Percentiles rank a stretch among this genome's conserved stretches.
These are phyloP conservation scores for Laticauda colubrina DNA, from an alignment of 2,113 vertebrate species.

Conservation along the genomic window DNA sequence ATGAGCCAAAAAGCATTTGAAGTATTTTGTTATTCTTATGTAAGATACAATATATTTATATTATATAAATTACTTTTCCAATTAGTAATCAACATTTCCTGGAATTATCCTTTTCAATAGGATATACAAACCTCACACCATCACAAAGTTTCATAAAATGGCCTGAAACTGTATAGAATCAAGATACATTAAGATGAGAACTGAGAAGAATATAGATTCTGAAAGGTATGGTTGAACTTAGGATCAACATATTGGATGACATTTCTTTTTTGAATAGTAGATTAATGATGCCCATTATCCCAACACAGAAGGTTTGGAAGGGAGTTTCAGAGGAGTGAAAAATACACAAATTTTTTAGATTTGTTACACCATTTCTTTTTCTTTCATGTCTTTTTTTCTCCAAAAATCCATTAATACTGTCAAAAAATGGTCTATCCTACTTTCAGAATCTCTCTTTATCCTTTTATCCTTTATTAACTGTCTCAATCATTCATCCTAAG, in stretches of 20 bases:
- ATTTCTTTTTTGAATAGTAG: neutral
- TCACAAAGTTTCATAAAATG: neutral
- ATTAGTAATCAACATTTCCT: conserved; percentile 9
- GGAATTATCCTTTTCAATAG: neutral
- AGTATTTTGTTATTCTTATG: neutral
- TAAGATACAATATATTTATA: conserved; percentile 22
- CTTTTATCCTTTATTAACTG: neutral
- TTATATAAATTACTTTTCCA: conserved; percentile 7
- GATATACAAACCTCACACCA: neutral
- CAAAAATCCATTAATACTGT: neutral
- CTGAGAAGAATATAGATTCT: neutral
- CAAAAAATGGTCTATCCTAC: neutral
- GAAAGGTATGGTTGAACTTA: neutral
- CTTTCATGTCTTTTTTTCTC: neutral
- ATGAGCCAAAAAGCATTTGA: conserved; percentile 17
- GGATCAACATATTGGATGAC: neutral
- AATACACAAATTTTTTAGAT: neutral
- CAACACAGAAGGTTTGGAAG: neutral
- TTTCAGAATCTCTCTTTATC: neutral
- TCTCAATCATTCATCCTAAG: neutral
- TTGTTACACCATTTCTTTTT: neutral
- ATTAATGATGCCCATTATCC: neutral
- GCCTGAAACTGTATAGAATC: neutral
- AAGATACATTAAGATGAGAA: neutral
- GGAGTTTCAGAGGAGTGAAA: neutral